A percentile compares a stretch with the other conserved stretches of the same genome.
These are phyloP conservation scores for Seladonia tumulorum DNA, from an alignment of 2,888 invertebrate species.

Conservation along the genomic window DNA sequence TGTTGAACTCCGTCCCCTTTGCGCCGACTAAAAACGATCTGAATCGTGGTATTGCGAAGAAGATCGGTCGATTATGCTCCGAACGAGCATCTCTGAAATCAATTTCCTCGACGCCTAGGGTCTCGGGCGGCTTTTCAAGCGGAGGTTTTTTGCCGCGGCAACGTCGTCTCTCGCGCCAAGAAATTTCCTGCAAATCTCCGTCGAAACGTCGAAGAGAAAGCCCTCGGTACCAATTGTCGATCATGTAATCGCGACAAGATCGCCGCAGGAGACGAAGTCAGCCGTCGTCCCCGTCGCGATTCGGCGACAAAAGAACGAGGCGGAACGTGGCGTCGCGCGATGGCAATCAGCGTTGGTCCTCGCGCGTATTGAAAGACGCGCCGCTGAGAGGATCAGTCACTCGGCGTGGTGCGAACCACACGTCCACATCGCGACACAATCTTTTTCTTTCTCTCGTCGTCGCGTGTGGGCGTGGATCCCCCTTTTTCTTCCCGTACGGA, in stretches of 20 bases:
- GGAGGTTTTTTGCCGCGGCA: background rate
- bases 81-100: background rate
- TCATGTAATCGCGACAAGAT: constrained; percentile 37
- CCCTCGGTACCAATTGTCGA: constrained; percentile 20
- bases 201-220: background rate
- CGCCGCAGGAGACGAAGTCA: constrained; percentile 42
- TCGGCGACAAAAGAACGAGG: constrained; percentile 51
- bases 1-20: background rate
- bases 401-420: constrained; percentile 70
- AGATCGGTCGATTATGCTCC: background rate
- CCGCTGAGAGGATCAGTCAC: constrained; percentile 81
- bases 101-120: background rate
- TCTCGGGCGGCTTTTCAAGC: background rate
- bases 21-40: background rate
- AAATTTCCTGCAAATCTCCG: constrained; percentile 10
- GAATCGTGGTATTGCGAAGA: background rate
- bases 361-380: constrained; percentile 77
- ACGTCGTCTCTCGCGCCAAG: background rate
- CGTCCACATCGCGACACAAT: constrained; percentile 67
- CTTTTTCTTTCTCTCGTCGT: constrained; percentile 69
- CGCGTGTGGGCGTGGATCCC: constrained; percentile 64
- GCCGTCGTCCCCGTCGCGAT: constrained; percentile 37
- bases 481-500: constrained; percentile 21
- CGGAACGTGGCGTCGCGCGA: constrained; percentile 59
- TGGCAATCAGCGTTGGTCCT: constrained; percentile 77